A percentile compares a stretch with the other conserved stretches of the same genome.
phyloP scores from a whole-genome alignment of 1,140 invertebrate genomes.

The Drosophila elegans region DNA sequence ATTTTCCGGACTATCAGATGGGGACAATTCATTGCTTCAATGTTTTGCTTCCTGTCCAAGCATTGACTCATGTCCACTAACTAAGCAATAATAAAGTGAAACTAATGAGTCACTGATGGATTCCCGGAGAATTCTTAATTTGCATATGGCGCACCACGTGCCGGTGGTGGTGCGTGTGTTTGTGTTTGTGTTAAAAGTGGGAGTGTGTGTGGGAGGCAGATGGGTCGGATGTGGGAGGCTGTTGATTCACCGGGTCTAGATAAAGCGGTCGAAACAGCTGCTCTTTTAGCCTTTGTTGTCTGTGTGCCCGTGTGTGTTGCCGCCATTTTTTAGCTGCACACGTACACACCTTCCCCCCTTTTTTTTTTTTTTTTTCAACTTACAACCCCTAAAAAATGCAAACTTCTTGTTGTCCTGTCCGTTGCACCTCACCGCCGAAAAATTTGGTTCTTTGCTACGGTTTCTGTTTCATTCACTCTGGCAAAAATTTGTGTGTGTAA shows the following conservation, averaged over 20 bases:
- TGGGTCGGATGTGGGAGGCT: constrained; percentile 35
- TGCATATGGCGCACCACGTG: constrained; percentile 33
- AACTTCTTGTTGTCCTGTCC: constrained; percentile 47
- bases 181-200: constrained; percentile 6
- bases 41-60: constrained; percentile 32
- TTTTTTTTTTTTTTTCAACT: constrained; percentile 2
- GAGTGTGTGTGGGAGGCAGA: not conserved
- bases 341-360: constrained; percentile 11
- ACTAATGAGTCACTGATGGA: constrained; percentile 48
- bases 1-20: constrained; percentile 7
- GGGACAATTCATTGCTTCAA: constrained; percentile 5
- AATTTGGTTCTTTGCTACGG: constrained; percentile 56
- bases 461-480: constrained; percentile 76
- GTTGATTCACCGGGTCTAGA: constrained; percentile 38
- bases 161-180: constrained; percentile 19
- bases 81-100: constrained; percentile 25
- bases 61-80: constrained; percentile 36
- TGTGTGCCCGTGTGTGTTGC: constrained; percentile 21
- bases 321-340: constrained; percentile 45
- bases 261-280: constrained; percentile 38
- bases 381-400: constrained; percentile 74
- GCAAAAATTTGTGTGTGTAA: constrained; percentile 54
- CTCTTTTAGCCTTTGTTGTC: constrained; percentile 16
- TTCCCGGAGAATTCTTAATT: constrained; percentile 31
- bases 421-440: constrained; percentile 6